Percentiles rank a stretch among this genome's conserved stretches.
These are phyloP conservation scores for Trachythela sp. DNA, from an alignment of 64 coral and sea anemone species.

Conservation along the genomic window DNA sequence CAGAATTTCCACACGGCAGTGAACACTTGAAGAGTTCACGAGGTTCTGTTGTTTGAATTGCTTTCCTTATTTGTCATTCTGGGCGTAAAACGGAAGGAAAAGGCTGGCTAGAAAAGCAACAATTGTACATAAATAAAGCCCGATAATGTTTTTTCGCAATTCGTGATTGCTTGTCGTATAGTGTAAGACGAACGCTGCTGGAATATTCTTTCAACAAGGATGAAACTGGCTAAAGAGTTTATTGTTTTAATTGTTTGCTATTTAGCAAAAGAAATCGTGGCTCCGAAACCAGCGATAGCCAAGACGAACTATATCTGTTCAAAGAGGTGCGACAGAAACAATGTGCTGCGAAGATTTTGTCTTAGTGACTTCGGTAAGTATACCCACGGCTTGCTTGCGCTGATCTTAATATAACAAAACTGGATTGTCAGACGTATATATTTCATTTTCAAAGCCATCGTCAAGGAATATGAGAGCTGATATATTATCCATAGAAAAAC, in stretches of 20 bases:
- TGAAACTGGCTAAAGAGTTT: background rate
- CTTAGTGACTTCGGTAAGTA: conserved; percentile 1
- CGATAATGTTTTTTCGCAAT: background rate
- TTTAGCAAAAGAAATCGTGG: background rate
- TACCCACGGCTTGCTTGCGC: background rate
- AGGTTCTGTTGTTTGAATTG: background rate
- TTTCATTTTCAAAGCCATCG: too few relatives aligned
- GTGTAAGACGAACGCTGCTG: background rate
- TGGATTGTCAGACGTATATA: too few relatives aligned
- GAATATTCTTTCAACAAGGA: background rate
- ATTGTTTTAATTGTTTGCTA: background rate
- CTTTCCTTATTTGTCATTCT: background rate
- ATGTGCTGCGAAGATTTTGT: background rate
- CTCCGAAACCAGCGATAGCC: background rate
- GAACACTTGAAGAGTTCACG: background rate
- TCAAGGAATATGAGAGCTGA: too few relatives aligned
- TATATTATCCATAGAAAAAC: too few relatives aligned
- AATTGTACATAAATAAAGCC: background rate
- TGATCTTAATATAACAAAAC: background rate
- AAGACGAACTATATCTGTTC: background rate
- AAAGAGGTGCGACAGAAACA: background rate
- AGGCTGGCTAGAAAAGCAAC: background rate
- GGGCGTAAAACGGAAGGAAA: background rate
- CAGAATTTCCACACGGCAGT: background rate
- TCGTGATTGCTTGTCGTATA: background rate